phyloP scores from a whole-genome alignment of 2,113 vertebrate species.

The Paracanthobrama guichenoti region DNA sequence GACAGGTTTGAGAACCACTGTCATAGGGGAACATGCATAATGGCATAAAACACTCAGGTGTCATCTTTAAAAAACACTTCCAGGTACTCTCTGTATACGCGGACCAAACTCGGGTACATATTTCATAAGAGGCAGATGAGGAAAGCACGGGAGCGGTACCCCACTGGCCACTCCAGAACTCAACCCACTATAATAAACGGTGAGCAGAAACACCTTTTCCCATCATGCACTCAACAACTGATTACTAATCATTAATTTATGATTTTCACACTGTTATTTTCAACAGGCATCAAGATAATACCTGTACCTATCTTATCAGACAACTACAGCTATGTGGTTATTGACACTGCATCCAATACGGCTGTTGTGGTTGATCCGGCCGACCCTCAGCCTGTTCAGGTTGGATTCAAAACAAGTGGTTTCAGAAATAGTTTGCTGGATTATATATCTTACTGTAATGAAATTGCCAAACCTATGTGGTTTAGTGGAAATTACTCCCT shows the following conservation, averaged over 20 bases:
- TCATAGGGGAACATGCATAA: neutral
- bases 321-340: conserved; percentile 97
- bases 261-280: conserved; percentile 9
- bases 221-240: neutral
- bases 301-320: conserved; percentile 90
- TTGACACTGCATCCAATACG: conserved; percentile 82
- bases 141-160: conserved; percentile 87
- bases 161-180: conserved; percentile 84
- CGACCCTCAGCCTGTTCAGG: conserved; percentile 90
- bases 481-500: neutral
- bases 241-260: neutral
- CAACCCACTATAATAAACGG: conserved; percentile 81
- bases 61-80: conserved; percentile 1
- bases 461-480: conserved; percentile 7
- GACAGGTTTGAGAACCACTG: too few species aligned
- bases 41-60: neutral
- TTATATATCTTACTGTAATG: neutral
- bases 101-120: conserved; percentile 91
- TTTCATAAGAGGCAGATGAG: conserved; percentile 92
- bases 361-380: conserved; percentile 90
- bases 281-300: conserved; percentile 91
- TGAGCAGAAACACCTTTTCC: conserved; percentile 65
- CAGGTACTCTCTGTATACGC: conserved; percentile 94
- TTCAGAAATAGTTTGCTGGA: neutral
- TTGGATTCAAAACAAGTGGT: conserved; percentile 60